phyloP scores from a whole-genome alignment of 2,113 vertebrate genomes.

The Rhabdornis inornatus region DNA sequence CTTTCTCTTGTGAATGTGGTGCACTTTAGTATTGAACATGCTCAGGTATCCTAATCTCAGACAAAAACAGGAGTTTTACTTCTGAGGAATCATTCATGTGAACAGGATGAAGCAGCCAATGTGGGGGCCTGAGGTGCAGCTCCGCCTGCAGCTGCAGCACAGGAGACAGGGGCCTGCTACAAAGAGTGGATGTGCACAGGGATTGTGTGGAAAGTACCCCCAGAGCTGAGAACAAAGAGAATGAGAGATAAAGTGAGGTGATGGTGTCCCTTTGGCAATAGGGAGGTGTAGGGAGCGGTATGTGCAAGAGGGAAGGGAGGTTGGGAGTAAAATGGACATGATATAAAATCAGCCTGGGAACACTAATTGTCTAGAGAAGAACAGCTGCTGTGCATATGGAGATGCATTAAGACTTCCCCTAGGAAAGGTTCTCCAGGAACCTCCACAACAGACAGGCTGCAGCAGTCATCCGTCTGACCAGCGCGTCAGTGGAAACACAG shows the following conservation, averaged over 20 bases:
- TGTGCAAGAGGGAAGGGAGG: background rate
- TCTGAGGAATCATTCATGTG: background rate
- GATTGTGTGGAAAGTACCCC: background rate
- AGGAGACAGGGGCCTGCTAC: background rate
- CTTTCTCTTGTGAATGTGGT: background rate
- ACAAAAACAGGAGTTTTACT: background rate
- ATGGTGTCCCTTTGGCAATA: background rate
- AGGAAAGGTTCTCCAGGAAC: background rate
- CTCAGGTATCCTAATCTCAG: background rate
- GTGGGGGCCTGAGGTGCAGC: background rate
- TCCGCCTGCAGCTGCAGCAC: background rate
- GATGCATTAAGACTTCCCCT: background rate
- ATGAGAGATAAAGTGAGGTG: background rate
- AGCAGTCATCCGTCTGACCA: background rate
- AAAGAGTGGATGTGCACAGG: rapidly evolving
- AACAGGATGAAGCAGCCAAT: background rate
- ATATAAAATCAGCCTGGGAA: background rate
- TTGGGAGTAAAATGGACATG: background rate
- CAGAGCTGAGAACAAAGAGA: background rate
- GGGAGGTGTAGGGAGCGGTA: background rate
- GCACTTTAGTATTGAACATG: background rate
- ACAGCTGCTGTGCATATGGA: background rate
- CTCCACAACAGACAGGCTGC: background rate
- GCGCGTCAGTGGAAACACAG: background rate
- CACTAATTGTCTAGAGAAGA: background rate